These are phyloP conservation scores for Apis cerana DNA, from an alignment of 1,140 invertebrate genomes.

Conservation along the genomic window DNA sequence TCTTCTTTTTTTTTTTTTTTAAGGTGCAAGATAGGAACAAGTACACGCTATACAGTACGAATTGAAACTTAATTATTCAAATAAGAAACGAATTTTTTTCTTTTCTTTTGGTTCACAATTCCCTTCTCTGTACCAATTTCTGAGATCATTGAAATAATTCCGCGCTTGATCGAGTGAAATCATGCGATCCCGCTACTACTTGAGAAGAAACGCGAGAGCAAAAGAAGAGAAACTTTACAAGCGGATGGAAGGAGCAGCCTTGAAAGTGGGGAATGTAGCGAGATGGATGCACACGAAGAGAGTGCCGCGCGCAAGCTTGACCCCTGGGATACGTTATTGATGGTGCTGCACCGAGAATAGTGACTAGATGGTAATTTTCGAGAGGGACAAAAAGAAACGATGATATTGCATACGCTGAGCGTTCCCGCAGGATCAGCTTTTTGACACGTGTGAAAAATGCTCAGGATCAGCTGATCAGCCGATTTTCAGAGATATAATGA, in stretches of 20 bases:
- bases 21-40: too few relatives aligned
- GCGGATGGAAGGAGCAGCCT: too few relatives aligned
- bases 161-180: background rate
- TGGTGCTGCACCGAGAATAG: conserved; percentile 56
- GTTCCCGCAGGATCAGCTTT: conserved; percentile 51
- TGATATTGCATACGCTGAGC: conserved; percentile 36
- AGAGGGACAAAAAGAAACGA: conserved; percentile 42
- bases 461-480: too few relatives aligned
- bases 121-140: background rate
- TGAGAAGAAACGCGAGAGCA: background rate
- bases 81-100: background rate
- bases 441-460: too few relatives aligned
- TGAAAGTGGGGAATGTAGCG: conserved; percentile 3
- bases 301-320: conserved; percentile 33
- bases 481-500: too few relatives aligned
- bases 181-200: background rate
- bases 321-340: conserved; percentile 61
- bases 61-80: too few relatives aligned
- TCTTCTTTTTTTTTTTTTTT: too few relatives aligned
- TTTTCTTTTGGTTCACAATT: background rate
- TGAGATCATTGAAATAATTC: background rate
- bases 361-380: conserved; percentile 66
- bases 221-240: background rate
- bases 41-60: too few relatives aligned
- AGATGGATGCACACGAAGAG: conserved; percentile 43